phyloP scores from a whole-genome alignment of 2,888 invertebrate genomes.

The Panopea generosa region DNA sequence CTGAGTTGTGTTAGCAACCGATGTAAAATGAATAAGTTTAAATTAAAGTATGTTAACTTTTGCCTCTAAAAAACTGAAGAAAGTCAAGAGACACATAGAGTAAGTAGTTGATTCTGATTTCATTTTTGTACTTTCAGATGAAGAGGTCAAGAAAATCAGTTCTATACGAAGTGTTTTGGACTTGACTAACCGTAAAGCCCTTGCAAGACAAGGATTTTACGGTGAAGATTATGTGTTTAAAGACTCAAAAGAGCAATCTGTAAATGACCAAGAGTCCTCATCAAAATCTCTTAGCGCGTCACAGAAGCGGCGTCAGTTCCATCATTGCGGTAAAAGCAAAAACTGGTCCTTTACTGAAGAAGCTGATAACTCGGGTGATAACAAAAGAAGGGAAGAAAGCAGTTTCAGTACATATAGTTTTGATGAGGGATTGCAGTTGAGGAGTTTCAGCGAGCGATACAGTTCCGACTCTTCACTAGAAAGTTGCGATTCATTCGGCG shows the following conservation, averaged over 20 bases:
- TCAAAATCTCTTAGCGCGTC: slow-evolving; percentile 28
- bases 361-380: slow-evolving; percentile 19
- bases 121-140: slow-evolving; percentile 27
- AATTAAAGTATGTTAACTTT: no score
- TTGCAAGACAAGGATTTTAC: slow-evolving; percentile 67
- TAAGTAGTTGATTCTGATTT: no score
- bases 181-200: slow-evolving; percentile 58
- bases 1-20: no score
- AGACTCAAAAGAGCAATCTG: background rate
- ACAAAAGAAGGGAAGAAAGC: background rate
- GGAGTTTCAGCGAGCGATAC: slow-evolving; percentile 58
- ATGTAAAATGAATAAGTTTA: no score
- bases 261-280: background rate
- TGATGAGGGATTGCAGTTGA: slow-evolving; percentile 42
- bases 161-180: slow-evolving; percentile 54
- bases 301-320: slow-evolving; percentile 48
- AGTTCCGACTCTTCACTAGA: slow-evolving; percentile 58
- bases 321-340: slow-evolving; percentile 33
- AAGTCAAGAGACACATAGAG: no score
- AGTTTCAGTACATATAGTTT: slow-evolving; percentile 24
- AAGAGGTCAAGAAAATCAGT: slow-evolving; percentile 42
- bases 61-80: no score
- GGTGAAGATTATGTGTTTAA: slow-evolving; percentile 30
- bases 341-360: slow-evolving; percentile 63
- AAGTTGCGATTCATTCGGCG: slow-evolving; percentile 45